Conservation (phyloP, 2,113 vertebrate species). For the Aegithalos caudatus region DNA sequence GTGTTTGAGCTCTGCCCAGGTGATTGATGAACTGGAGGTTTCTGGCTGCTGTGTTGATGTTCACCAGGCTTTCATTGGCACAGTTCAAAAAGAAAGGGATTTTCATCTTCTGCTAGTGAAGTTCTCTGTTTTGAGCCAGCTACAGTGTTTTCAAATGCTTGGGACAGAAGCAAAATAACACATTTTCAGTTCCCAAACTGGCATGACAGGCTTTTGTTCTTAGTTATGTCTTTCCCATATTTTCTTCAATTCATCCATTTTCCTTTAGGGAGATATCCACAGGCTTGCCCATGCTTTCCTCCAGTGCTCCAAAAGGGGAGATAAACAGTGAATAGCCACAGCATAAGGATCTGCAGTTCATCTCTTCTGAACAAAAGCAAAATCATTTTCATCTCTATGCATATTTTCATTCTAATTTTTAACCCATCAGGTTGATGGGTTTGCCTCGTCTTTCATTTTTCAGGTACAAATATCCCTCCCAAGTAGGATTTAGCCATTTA, state of each 20-base stretch:
- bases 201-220: background rate
- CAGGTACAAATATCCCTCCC: background rate
- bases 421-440: background rate
- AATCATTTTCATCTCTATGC: background rate
- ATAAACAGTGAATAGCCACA: background rate
- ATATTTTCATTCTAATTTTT: background rate
- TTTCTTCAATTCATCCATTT: background rate
- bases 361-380: background rate
- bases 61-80: background rate
- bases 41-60: background rate
- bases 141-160: background rate
- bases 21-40: background rate
- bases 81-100: background rate
- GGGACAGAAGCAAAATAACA: background rate
- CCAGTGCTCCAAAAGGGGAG: background rate
- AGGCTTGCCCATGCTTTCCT: background rate
- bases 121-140: background rate
- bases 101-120: background rate
- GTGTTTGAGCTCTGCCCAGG: background rate
- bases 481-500: background rate
- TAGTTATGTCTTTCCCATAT: background rate
- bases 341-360: background rate
- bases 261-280: background rate
- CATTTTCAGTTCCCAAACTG: background rate
- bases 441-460: background rate